phyloP scores from a whole-genome alignment of 2,888 invertebrate species.

The Hirtodrosophila trivittata region DNA sequence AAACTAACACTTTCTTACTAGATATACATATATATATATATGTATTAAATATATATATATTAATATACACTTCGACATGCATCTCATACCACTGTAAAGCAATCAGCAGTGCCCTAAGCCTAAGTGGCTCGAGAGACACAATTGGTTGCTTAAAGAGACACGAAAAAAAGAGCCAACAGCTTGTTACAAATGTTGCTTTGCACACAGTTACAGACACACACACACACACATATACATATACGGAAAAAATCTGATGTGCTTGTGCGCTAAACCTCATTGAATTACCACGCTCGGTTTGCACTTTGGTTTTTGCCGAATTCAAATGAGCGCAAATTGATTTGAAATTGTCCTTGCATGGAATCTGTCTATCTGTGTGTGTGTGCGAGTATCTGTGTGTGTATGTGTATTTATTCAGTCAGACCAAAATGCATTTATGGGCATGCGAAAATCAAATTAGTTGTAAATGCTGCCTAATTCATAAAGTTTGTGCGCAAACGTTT shows the following conservation, averaged over 20 bases:
- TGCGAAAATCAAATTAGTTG: constrained; percentile 52
- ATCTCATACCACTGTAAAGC: constrained; percentile 8
- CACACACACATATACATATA: neutral
- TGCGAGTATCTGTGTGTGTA: constrained; percentile 2
- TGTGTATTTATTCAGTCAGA: constrained; percentile 15
- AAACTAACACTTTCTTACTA: no score
- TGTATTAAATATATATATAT: neutral
- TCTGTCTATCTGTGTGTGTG: constrained; percentile 16
- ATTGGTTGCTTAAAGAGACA: constrained; percentile 24
- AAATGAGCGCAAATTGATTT: constrained; percentile 70
- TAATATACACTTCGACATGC: no score
- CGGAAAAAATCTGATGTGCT: neutral
- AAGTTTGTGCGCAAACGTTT: constrained; percentile 40
- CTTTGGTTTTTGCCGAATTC: constrained; percentile 59
- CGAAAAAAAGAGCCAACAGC: constrained; percentile 2
- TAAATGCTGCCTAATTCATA: constrained; percentile 43
- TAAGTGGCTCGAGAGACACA: constrained; percentile 15
- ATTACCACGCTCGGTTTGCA: constrained; percentile 72
- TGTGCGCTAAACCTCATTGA: constrained; percentile 62
- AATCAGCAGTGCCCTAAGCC: constrained; percentile 4
- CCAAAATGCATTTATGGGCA: constrained; percentile 37
- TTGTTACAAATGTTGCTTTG: constrained; percentile 9
- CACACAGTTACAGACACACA: constrained; percentile 3
- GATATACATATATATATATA: no score
- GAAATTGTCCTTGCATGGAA: constrained; percentile 55